These are phyloP conservation scores for Parnassius mnemosyne DNA, from an alignment of 2,888 invertebrate species.

Conservation along the genomic window DNA sequence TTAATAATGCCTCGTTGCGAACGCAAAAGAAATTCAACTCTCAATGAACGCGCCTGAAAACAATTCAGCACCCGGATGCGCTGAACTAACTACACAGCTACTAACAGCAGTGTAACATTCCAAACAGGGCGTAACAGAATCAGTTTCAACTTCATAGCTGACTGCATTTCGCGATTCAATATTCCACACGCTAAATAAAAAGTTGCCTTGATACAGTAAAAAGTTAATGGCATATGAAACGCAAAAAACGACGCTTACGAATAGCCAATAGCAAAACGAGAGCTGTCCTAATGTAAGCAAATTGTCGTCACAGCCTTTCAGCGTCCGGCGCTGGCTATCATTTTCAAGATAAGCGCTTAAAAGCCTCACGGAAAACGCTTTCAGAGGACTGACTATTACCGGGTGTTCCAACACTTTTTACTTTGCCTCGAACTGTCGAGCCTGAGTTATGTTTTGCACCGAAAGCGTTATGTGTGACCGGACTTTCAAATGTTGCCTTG, in stretches of 20 bases:
- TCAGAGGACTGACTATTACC: constrained; percentile 69
- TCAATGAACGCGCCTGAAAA: constrained; percentile 59
- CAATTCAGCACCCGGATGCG: constrained; percentile 56
- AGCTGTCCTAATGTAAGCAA: constrained; percentile 77
- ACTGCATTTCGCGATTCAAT: constrained; percentile 55
- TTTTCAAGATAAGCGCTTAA: constrained; percentile 80
- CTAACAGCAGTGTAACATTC: constrained; percentile 52
- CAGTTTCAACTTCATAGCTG: constrained; percentile 60
- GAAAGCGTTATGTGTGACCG: constrained; percentile 42
- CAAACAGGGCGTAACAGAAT: constrained; percentile 53
- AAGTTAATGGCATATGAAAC: constrained; percentile 29
- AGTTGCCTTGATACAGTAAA: constrained; percentile 35
- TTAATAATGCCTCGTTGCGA: constrained; percentile 49
- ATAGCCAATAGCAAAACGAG: constrained; percentile 47
- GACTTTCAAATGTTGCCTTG: constrained; percentile 37
- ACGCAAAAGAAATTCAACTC: constrained; percentile 46
- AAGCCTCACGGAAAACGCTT: constrained; percentile 76
- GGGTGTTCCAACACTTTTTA: constrained; percentile 64
- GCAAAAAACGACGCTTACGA: constrained; percentile 28
- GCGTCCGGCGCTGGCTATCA: constrained; percentile 76
- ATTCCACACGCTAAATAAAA: constrained; percentile 46
- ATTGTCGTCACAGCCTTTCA: constrained; percentile 78
- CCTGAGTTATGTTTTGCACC: constrained; percentile 49
- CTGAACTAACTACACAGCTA: constrained; percentile 45
- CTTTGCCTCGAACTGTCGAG: constrained; percentile 47